Conservation (phyloP, 2,888 invertebrate species). For the Clanis bilineata region DNA sequence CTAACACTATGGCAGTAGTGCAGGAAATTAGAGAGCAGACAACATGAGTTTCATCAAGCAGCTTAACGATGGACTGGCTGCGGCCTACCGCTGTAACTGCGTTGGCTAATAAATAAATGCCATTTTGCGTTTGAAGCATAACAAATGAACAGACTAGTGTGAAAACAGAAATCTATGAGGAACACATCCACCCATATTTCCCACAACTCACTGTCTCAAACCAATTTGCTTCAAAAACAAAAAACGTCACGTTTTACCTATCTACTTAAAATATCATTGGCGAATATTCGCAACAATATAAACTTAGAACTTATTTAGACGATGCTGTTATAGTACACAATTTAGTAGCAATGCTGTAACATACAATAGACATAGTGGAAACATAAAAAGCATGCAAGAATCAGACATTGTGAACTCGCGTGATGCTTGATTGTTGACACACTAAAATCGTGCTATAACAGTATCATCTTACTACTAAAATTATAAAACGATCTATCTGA, state of each 20-base stretch:
- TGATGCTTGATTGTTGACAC: not conserved
- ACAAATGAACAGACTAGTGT: conserved; percentile 17
- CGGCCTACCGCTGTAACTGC: conserved; percentile 33
- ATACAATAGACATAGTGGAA: no score
- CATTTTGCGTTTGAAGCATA: conserved; percentile 9
- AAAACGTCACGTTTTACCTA: conserved; percentile 7
- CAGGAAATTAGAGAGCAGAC: conserved; percentile 70
- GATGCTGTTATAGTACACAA: not conserved
- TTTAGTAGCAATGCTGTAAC: not conserved
- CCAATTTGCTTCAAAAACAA: conserved; percentile 10
- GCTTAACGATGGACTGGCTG: conserved; percentile 54
- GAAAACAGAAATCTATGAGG: not conserved
- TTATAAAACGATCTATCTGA: not conserved
- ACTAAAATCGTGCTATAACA: not conserved
- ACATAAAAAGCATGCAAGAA: no score
- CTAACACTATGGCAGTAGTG: conserved; percentile 68
- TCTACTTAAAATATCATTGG: conserved; percentile 16
- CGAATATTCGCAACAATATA: conserved; percentile 1
- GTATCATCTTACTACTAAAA: not conserved
- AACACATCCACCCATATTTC: not conserved
- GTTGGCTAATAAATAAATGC: conserved; percentile 43
- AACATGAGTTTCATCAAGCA: conserved; percentile 71
- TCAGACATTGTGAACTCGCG: no score
- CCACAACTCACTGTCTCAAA: not conserved
- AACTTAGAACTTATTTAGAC: not conserved